Base-by-base conservation (phyloP, 2,113 vertebrate species). In the Coryphaenoides rupestris region DNA sequence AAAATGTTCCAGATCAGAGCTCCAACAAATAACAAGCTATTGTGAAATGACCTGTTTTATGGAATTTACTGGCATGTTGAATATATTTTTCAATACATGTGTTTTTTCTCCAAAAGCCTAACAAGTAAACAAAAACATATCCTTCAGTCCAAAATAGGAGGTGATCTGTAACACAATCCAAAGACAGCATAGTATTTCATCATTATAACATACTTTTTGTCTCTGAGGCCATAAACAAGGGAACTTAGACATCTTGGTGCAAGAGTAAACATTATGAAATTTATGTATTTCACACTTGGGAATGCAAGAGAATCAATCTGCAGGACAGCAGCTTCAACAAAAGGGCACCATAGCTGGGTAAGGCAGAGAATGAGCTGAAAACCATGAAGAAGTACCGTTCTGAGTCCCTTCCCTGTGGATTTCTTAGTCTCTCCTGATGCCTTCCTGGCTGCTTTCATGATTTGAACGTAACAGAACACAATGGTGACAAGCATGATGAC, bases 281-380 rank as follows among this genome's bases (percentile, higher is more conserved):
- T 68, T 24, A 66, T 62, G 21, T 65, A 81, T 21, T 69, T 76
- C 2, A 81, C 0, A 21, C 61, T 3, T 2, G 2, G 13, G 21
- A 14, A 77, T 23, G 68, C 7, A 2, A 0, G n/a, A 0, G 58
- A 3, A 63, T 60, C 0, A 56, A 46, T 60, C 1, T 72, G 15
- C 28, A 77, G 15, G 0, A 83, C 3, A 24, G 61, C 64, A 21
- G 0, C 0, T 63, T 87, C 78, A 40, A 87, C 63, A 1, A 86
- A 62, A 1, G 84, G 82, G 9, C 53, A 65, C 77, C 77, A 86
- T 14, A 89, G 46, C 55, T 77, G 74, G 47, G 81, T 66, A 24
- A 87, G 73, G 69, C 73, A 84, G 2, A 88, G 73, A 1, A 86
- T 1, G 24, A 88, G 50, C 76, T 89, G 86, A 46, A 84, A 72